Conservation (phyloP, 2,113 vertebrate genomes). For the Climacteris rufus region DNA sequence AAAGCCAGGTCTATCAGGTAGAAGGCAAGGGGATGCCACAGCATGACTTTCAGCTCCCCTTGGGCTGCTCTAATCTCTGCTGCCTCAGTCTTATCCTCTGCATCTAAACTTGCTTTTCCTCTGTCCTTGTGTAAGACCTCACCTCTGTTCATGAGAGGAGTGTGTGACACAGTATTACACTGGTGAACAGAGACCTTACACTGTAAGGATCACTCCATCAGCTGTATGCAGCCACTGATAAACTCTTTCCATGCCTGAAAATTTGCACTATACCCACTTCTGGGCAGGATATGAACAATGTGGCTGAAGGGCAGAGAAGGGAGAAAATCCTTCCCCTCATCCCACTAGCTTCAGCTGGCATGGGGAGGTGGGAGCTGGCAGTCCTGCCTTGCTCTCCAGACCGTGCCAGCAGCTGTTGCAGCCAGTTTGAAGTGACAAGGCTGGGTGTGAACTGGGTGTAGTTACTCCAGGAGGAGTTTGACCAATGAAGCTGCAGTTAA, state of each 20-base stretch:
- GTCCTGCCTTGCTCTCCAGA: background rate
- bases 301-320: background rate
- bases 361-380: background rate
- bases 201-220: background rate
- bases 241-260: background rate
- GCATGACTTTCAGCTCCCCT: background rate
- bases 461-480: background rate
- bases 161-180: background rate
- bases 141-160: background rate
- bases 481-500: background rate
- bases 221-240: background rate
- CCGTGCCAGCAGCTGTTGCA: background rate
- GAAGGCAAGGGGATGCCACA: background rate
- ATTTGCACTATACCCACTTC: background rate
- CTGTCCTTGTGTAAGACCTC: background rate
- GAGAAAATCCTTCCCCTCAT: background rate
- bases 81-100: background rate
- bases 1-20: background rate
- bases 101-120: background rate
- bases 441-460: background rate
- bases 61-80: background rate
- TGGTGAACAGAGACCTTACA: background rate
- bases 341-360: background rate
- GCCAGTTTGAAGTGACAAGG: background rate
- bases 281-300: background rate